Base-by-base conservation (phyloP, 2,888 invertebrate species). In the Nomada fabriciana region DNA sequence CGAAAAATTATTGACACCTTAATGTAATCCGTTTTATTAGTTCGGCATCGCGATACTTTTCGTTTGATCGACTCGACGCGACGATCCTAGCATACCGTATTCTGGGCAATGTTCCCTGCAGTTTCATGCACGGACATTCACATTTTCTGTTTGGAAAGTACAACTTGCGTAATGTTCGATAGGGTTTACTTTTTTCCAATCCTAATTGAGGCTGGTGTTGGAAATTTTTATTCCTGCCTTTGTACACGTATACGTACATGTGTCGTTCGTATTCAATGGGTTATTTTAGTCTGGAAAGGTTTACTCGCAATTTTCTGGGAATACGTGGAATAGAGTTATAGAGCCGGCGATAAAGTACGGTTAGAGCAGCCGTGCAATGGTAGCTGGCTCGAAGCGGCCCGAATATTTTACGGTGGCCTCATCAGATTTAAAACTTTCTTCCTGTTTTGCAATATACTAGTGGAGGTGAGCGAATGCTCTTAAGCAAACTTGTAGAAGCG, bases 391-490 rank as follows among this genome's bases (percentile, higher is more conserved):
- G 59, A 57, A 85, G 78, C 71, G 59, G 57, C 76, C 72, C 43
- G 64, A 86, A 77, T 77, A 76, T 74, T 84, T 82, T 78, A 80
- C 80, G 65, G 75, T 50, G 55, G 60, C 52, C 74, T 80, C 80
- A 61, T 70, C 84, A 60, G 71, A 84, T 75, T 81, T 86, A 73
- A 73, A 83, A 83, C 79, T 77, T 82, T 65, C 36, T 68, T 52
- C 61, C 23, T 63, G 72, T 69, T 72, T 76, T 76, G 55, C 59
- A 76, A 80, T 77, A 77, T 73, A 69, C 69, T 75, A 64, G 70
- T 77, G 9, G 65, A 53, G 65, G 64, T 29, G 55, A 75, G 59
- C 57, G 20, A 69, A 53, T 59, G 67, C 72, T 67, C 60, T 67
- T 42, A 60, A 23, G 36, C 29, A 50, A 29, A 57, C 53, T 47